Evolutionary conservation across 1,140 invertebrate species (phyloP).

Genomic region (Drosophila busckii): DNA sequence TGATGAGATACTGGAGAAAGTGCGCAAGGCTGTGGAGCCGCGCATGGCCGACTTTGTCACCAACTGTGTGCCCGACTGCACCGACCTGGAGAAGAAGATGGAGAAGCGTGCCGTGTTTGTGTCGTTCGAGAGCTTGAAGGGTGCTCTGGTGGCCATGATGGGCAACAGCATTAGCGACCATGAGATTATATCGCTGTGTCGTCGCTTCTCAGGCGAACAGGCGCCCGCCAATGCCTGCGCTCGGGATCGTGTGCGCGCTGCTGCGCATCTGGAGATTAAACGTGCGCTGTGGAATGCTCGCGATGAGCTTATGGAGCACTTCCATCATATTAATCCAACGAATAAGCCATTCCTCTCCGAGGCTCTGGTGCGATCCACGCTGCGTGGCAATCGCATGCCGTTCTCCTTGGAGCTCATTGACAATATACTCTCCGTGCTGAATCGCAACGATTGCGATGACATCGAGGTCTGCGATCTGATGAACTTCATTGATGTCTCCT

Average conservation of each 20-base stretch:
- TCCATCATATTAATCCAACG: conserved; percentile 82
- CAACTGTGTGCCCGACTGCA: conserved; percentile 36
- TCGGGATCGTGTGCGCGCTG: conserved; percentile 78
- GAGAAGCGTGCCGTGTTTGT: conserved; percentile 36
- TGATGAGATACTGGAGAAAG: conserved; percentile 85
- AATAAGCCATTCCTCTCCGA: conserved; percentile 81
- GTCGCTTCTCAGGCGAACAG: conserved; percentile 81
- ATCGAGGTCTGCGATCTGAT: conserved; percentile 79
- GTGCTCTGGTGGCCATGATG: conserved; percentile 81
- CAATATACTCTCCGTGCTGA: conserved; percentile 83
- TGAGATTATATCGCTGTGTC: conserved; percentile 86
- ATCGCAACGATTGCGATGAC: conserved; percentile 83
- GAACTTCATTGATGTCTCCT: conserved; percentile 66
- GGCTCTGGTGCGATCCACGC: conserved; percentile 81
- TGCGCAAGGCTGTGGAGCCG: conserved; percentile 81
- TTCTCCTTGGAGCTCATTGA: conserved; percentile 84
- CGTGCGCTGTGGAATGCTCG: conserved; percentile 85
- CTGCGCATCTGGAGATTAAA: conserved; percentile 85
- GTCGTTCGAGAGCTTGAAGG: conserved; percentile 81
- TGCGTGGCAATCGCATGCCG: conserved; percentile 84
- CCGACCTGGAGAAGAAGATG: conserved; percentile 39
- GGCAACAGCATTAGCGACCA: conserved; percentile 86
- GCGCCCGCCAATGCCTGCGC: conserved; percentile 73
- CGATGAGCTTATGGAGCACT: conserved; percentile 83
- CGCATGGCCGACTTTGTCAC: conserved; percentile 45